Evolutionary conservation across 2,797 vertebrate species (phyloP).

Genomic region (Oryzias sinensis): DNA sequence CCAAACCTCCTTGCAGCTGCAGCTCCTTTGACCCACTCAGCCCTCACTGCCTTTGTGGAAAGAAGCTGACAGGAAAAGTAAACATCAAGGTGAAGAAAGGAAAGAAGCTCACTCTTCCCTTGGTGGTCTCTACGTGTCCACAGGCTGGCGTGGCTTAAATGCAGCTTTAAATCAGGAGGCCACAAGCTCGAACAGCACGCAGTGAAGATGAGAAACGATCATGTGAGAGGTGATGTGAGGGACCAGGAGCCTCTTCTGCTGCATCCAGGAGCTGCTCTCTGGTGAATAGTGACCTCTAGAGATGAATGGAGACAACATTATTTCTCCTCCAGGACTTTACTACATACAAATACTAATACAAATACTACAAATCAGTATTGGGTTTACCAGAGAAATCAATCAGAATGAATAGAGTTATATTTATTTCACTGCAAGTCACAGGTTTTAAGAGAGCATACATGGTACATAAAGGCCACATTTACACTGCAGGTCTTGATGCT

Average conservation of each 20-base stretch:
- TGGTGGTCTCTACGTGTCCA: constrained; percentile 55
- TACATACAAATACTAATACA: too few species aligned
- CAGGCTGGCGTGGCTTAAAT: background rate
- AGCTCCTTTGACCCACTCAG: constrained; percentile 34
- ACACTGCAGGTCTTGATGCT: too few species aligned
- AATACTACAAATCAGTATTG: too few species aligned
- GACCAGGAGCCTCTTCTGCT: background rate
- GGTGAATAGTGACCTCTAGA: constrained; percentile 63
- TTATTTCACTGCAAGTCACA: too few species aligned
- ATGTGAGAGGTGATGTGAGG: constrained; percentile 22
- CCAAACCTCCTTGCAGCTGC: constrained; percentile 42
- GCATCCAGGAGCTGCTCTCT: constrained; percentile 15
- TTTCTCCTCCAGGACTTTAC: too few species aligned
- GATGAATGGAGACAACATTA: constrained; percentile 20
- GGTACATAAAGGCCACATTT: too few species aligned
- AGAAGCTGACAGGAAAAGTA: constrained; percentile 67
- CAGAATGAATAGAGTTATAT: too few species aligned
- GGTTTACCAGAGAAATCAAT: too few species aligned
- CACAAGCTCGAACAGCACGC: constrained; percentile 27
- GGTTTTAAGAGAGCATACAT: too few species aligned
- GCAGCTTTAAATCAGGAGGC: constrained; percentile 39
- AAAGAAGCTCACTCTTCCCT: constrained; percentile 47
- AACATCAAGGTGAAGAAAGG: constrained; percentile 70
- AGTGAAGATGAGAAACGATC: constrained; percentile 11
- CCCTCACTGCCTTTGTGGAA: constrained; percentile 52